Evolutionary conservation across 2,888 invertebrate species (phyloP), one percentile per base, ranked within the genome.

Genomic region (Polietes domitor): DNA sequence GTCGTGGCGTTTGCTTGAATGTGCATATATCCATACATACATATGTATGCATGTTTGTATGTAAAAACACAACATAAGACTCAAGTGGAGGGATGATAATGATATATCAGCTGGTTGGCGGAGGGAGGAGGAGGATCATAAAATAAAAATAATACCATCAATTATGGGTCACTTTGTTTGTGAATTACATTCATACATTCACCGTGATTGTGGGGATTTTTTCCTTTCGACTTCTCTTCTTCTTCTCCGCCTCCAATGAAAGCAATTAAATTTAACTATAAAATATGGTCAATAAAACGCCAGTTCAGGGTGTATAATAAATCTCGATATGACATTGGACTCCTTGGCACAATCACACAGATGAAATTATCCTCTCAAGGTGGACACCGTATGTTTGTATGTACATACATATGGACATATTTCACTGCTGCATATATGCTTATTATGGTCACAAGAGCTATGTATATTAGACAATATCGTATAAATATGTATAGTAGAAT

Each of bases 181-280:
- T 58, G 58, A 21, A 58, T 6, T 55, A 55, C n/a, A 55, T 21
- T 55, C 55, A 55, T 32, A 32, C 32, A 32, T 32, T n/a, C n/a
- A n/a, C 47, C n/a, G n/a, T 47, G 47, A n/a, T n/a, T n/a, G n/a
- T 15, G 15, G 15, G 4, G 37, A 37, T 37, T 9, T 37, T 37
- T 7, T 37, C 1, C 1, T 37, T 37, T 37, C 37, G 9, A n/a
- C n/a, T 37, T 1, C 37, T 37, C 37, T 7, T 37, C 37, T 7
- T n/a, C 9, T 3, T 12, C 47, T n/a, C n/a, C 6, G n/a, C 12
- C n/a, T 47, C n/a, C 32, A 47, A 47, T 47, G 26, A 41, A 65
- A 65, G 65, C 37, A 65, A 41, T 65, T 65, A 65, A 65, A 65
- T 37, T 37, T 32, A n/a, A 32, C 63, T 32, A 63, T 63, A 63